Percentiles rank a stretch among this genome's conserved stretches.
Conservation (phyloP, 92 coral and sea anemone species). For the Siderastrea siderea region DNA sequence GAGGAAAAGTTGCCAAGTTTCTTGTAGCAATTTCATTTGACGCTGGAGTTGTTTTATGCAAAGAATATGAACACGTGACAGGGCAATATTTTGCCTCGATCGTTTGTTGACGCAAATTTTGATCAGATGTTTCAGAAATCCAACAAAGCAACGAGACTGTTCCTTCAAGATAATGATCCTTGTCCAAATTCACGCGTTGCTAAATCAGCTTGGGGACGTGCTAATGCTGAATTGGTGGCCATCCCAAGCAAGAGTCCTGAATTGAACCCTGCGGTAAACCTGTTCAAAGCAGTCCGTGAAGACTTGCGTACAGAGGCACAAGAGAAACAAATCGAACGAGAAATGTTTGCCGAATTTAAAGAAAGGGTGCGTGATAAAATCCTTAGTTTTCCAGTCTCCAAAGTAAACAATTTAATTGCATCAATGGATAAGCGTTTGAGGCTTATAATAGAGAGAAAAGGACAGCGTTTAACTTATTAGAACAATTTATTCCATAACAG, state of each 20-base stretch:
- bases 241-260: neutral
- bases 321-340: neutral
- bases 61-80: neutral
- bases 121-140: too few relatives aligned
- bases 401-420: neutral
- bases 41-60: neutral
- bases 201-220: neutral
- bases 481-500: too few relatives aligned
- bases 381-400: neutral
- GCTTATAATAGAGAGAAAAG: neutral
- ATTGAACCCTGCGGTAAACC: neutral
- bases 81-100: neutral
- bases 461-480: neutral
- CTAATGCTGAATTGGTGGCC: neutral
- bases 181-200: conserved; percentile 32
- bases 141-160: too few relatives aligned
- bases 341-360: neutral
- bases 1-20: neutral
- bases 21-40: neutral
- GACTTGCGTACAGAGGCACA: neutral
- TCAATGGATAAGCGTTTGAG: neutral
- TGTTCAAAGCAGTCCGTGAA: neutral
- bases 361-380: neutral
- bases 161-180: conserved; percentile 56
- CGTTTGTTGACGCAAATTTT: too few relatives aligned